Evolutionary conservation across 2,888 invertebrate genomes (phyloP), one percentile per base, ranked within the genome.

Genomic region (Colostygia pectinataria): DNA sequence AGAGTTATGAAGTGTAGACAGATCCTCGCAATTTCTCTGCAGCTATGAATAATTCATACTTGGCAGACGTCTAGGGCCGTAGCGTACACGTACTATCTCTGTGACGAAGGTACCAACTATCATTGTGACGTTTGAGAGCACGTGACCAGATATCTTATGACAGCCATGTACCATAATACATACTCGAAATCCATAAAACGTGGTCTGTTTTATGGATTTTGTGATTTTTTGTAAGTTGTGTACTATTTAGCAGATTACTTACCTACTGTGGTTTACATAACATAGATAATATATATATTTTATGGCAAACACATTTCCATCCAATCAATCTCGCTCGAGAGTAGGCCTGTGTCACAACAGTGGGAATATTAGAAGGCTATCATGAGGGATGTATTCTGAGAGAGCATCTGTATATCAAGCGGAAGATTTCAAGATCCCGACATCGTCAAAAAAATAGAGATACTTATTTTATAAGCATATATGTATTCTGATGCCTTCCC

Each of bases 71-170:
- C 44, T 14, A 10, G 18, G 9, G 2, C 15, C 15, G 15, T 15
- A 4, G 20, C 20, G 20, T 4, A 4, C 20, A 20, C 20, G 20
- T 20, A 20, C 20, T 20, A 20, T 20, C 6, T 6, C 15, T 4
- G 15, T 6, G 33, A 32, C 18, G 33, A 18, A 36, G 47, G 47
- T 29, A 40, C 46, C 20, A 40, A 39, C 47, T 47, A 36, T 34
- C 24, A 47, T 47, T 47, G 33, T 47, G 47, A 36, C 34, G 47
- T 40, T 34, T 33, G 27, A 20, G 4, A n/a, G 40, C 47, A 47
- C 47, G 47, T 47, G 47, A 34, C 47, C 10, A 5, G 39, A 39
- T 39, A 15, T 39, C 33, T 38, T 29, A 33, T 14, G 13, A 33
- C 0, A 6, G 4, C 27, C 2, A 33, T 23, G 40, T n/a, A 36